Evolutionary conservation across 2,113 vertebrate genomes (phyloP).

Genomic region (Pycnonotus jocosus): DNA sequence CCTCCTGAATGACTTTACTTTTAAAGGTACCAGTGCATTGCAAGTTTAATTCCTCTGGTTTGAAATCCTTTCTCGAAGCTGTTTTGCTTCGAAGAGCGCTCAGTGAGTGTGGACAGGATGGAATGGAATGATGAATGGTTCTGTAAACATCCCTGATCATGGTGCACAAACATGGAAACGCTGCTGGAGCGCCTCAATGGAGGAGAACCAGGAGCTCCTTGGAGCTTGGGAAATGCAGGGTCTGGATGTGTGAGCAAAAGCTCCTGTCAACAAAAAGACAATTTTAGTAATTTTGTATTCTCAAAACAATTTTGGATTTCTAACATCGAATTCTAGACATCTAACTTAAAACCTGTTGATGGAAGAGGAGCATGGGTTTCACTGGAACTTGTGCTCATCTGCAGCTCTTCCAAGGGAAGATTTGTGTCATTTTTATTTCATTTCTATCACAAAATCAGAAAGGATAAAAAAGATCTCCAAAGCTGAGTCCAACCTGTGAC

Average conservation of each 20-base stretch:
- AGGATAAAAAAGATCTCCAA: not conserved
- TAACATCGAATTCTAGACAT: not conserved
- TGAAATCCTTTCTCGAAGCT: not conserved
- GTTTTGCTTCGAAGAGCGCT: conserved; percentile 4
- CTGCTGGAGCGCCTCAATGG: not conserved
- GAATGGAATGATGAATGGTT: conserved; percentile 34
- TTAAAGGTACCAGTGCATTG: not conserved
- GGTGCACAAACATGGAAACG: not conserved
- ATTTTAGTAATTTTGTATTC: not conserved
- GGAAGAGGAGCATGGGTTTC: not conserved
- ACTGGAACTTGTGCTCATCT: not conserved
- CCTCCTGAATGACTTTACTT: not conserved
- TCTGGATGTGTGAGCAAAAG: not conserved
- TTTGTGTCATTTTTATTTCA: not conserved
- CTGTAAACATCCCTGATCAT: not conserved
- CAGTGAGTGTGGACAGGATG: not conserved
- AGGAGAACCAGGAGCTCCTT: not conserved
- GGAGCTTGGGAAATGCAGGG: not conserved
- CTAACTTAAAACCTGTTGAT: not conserved
- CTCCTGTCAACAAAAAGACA: not conserved
- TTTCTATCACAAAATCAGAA: too few relatives aligned
- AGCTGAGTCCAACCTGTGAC: fast-evolving
- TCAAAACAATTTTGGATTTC: not conserved
- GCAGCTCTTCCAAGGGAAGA: not conserved
- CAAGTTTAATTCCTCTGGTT: not conserved